These are phyloP conservation scores for Semibalanus balanoides DNA, from an alignment of 1,140 invertebrate species.

Conservation along the genomic window DNA sequence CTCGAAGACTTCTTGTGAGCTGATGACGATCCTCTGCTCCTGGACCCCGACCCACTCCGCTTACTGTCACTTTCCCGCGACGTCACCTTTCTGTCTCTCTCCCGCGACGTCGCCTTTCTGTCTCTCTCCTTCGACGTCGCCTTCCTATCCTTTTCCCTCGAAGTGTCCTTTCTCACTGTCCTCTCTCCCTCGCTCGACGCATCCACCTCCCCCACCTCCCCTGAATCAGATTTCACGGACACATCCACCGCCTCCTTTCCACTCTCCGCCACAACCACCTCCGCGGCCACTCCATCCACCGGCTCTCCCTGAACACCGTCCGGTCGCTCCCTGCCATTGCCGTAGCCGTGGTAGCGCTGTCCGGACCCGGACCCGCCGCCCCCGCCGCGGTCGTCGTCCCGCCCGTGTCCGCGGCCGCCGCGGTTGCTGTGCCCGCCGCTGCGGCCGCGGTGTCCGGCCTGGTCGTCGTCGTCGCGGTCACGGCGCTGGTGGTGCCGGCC, in stretches of 20 bases:
- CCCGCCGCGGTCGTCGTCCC: background rate
- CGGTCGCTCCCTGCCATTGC: background rate
- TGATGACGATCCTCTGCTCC: no score
- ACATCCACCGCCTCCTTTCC: background rate
- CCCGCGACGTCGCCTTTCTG: no score
- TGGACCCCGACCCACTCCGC: no score
- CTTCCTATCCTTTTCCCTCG: no score
- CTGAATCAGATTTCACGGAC: background rate
- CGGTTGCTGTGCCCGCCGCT: background rate
- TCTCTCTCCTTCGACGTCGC: no score
- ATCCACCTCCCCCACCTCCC: background rate
- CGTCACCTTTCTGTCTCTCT: background rate
- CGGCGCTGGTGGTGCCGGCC: background rate
- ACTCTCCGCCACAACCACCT: no score
- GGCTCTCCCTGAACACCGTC: background rate
- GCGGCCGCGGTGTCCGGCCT: background rate
- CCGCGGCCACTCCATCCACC: no score
- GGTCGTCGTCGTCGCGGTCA: background rate
- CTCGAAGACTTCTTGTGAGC: no score
- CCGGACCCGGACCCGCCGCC: no score
- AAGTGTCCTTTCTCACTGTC: background rate
- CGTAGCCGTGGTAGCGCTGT: background rate
- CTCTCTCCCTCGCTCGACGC: background rate
- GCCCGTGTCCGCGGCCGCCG: background rate
- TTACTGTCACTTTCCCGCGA: no score